These are phyloP conservation scores for Aspidiotus destructor DNA, from an alignment of 2,888 invertebrate species.

Conservation along the genomic window DNA sequence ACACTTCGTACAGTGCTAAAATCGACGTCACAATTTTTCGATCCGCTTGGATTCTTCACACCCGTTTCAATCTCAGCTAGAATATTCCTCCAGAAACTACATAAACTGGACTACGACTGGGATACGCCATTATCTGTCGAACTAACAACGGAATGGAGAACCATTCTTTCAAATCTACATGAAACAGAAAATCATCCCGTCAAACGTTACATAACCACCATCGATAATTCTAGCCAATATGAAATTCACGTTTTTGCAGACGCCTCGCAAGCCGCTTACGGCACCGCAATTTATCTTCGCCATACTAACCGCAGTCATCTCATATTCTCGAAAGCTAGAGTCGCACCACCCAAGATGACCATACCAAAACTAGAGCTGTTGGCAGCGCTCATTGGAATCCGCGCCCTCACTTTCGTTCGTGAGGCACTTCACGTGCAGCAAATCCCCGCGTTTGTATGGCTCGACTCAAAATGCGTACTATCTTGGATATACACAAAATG, in stretches of 20 bases:
- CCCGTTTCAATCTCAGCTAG: neutral
- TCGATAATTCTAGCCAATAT: no score
- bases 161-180: neutral
- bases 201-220: neutral
- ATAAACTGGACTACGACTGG: neutral
- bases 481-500: neutral
- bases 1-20: neutral
- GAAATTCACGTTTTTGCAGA: constrained; percentile 4
- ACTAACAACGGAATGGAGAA: neutral
- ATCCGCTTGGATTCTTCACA: neutral
- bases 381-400: neutral
- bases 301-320: neutral
- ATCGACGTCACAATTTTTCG: neutral
- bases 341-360: neutral
- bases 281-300: neutral
- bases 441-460: neutral
- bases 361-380: constrained; percentile 1
- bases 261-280: neutral
- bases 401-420: neutral
- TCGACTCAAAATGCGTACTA: neutral
- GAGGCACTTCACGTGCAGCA: neutral
- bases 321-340: neutral
- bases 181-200: neutral
- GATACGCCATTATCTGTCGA: neutral
- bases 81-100: neutral